Conservation (phyloP, 2,797 vertebrate species). For the Choloepus didactylus region DNA sequence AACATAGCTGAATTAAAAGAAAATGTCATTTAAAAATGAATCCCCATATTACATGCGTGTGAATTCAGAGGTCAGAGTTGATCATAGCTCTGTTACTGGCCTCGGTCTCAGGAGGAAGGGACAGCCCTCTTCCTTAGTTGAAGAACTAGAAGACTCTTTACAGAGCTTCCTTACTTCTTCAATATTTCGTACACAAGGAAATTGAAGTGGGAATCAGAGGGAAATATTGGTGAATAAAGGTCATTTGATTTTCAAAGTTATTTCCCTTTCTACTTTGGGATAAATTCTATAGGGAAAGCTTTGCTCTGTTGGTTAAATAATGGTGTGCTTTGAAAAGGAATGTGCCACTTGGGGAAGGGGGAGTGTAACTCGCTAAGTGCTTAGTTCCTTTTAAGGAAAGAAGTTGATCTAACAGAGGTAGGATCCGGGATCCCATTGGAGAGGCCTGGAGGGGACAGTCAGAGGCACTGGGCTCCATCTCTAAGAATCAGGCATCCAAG, state of each 20-base stretch:
- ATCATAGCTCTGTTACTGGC: not conserved
- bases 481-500: accelerated
- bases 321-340: not conserved
- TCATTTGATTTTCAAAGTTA: slow-evolving; percentile 15
- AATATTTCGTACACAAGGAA: not conserved
- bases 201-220: not conserved
- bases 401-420: not conserved
- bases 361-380: not conserved
- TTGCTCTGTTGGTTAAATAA: not conserved
- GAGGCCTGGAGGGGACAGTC: accelerated
- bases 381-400: not conserved
- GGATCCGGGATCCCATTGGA: accelerated
- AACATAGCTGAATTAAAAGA: not conserved
- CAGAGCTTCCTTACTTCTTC: not conserved
- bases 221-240: not conserved
- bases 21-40: slow-evolving; percentile 20
- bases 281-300: not conserved
- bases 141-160: not conserved
- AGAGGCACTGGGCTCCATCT: not conserved
- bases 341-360: not conserved
- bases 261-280: not conserved
- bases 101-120: not conserved
- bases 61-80: not conserved
- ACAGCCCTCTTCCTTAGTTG: not conserved
- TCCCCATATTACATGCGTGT: not conserved